Conservation (phyloP, 2,888 invertebrate genomes). For the Eupithecia abbreviata region DNA sequence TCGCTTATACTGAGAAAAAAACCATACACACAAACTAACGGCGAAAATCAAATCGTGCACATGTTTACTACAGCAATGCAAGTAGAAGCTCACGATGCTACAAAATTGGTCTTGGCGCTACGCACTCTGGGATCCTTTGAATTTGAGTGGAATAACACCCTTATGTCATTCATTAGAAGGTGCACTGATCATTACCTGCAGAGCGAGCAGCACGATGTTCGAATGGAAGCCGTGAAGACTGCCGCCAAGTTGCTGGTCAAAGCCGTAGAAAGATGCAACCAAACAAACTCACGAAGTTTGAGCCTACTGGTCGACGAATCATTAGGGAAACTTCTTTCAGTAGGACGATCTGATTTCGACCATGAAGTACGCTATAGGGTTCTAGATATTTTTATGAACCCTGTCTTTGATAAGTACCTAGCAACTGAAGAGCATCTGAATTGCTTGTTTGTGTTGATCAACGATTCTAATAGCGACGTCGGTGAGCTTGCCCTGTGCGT, state of each 20-base stretch:
- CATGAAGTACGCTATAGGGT: slow-evolving; percentile 96
- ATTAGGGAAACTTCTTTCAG: slow-evolving; percentile 93
- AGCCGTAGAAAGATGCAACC: slow-evolving; percentile 87
- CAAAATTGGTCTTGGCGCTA: slow-evolving; percentile 95
- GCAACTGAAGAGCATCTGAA: slow-evolving; percentile 98
- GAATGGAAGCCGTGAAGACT: slow-evolving; percentile 95
- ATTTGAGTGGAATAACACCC: slow-evolving; percentile 94
- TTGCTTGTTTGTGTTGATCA: slow-evolving; percentile 95
- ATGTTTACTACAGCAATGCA: slow-evolving; percentile 71
- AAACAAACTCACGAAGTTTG: slow-evolving; percentile 91
- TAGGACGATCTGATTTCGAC: slow-evolving; percentile 98
- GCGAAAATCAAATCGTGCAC: slow-evolving; percentile 73
- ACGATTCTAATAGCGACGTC: slow-evolving; percentile 98
- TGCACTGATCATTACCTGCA: slow-evolving; percentile 96
- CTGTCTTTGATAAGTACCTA: slow-evolving; percentile 94
- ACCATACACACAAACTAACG: slow-evolving; percentile 86
- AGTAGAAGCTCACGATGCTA: slow-evolving; percentile 88
- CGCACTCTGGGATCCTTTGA: slow-evolving; percentile 95
- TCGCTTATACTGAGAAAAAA: slow-evolving; percentile 95
- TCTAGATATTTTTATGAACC: slow-evolving; percentile 94
- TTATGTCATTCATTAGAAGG: slow-evolving; percentile 95
- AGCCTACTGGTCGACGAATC: slow-evolving; percentile 96
- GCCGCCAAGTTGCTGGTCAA: slow-evolving; percentile 94
- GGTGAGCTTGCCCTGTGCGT: slow-evolving; percentile 96
- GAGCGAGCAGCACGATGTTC: slow-evolving; percentile 95